A percentile compares a stretch with the other conserved stretches of the same genome.
Conservation (phyloP, 1,140 invertebrate species). For the Chlorops oryzae region DNA sequence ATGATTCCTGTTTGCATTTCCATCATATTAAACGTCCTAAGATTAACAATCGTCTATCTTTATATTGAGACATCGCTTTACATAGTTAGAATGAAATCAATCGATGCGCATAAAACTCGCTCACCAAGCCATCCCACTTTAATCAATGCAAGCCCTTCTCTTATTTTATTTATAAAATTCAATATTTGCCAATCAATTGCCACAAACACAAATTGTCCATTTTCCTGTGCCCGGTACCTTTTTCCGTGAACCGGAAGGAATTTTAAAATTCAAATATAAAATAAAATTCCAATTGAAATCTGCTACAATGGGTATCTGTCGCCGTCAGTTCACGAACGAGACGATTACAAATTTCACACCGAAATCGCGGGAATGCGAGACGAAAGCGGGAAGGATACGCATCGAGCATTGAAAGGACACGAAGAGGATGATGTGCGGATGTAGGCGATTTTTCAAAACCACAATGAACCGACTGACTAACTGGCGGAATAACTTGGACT, state of each 20-base stretch:
- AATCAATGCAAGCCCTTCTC: conserved; percentile 38
- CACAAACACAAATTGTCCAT: conserved; percentile 47
- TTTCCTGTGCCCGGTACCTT: conserved; percentile 38
- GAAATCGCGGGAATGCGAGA: no score
- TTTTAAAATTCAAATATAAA: conserved; percentile 48
- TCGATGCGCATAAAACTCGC: conserved; percentile 33
- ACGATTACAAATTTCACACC: conserved; percentile 6
- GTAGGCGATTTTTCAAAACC: conserved; percentile 6
- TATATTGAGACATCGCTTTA: no score
- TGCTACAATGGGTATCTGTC: conserved; percentile 31
- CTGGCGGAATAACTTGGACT: no score
- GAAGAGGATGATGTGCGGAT: conserved; percentile 4
- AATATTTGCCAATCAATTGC: conserved; percentile 47
- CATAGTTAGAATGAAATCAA: no score
- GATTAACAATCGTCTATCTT: no score
- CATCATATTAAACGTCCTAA: no score
- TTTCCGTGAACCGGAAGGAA: conserved; percentile 31
- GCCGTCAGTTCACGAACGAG: conserved; percentile 1
- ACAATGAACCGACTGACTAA: neutral
- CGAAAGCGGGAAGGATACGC: no score
- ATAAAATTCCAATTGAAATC: conserved; percentile 46
- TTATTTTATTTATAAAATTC: conserved; percentile 27
- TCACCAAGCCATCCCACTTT: no score
- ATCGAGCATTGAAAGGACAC: neutral
- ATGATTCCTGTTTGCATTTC: no score